A percentile compares a stretch with the other conserved stretches of the same genome.
phyloP scores from a whole-genome alignment of 2,888 invertebrate genomes.

The Eristalis intricaria region DNA sequence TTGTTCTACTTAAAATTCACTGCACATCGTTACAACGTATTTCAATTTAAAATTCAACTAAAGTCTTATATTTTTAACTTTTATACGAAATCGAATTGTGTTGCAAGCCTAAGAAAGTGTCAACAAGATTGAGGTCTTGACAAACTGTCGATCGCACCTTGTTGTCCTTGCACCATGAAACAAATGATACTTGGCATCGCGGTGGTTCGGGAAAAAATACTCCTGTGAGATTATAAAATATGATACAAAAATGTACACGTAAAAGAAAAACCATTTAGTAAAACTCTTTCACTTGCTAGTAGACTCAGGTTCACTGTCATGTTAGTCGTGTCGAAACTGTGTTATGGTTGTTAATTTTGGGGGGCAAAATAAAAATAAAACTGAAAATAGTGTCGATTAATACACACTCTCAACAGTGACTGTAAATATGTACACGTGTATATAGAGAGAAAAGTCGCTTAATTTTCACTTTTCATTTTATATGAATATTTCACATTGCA shows the following conservation, averaged over 20 bases:
- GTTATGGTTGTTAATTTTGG: neutral
- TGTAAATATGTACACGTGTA: neutral
- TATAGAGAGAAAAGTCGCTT: conserved; percentile 4
- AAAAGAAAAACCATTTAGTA: neutral
- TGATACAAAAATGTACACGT: neutral
- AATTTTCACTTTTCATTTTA: conserved; percentile 53
- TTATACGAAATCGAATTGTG: too few species aligned
- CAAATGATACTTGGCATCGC: too few species aligned
- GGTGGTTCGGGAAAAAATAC: too few species aligned
- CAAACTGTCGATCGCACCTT: too few species aligned
- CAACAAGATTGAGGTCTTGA: too few species aligned
- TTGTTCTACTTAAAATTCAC: too few species aligned
- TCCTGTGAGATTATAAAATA: neutral
- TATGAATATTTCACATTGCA: conserved; percentile 45
- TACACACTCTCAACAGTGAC: conserved; percentile 15
- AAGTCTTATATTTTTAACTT: too few species aligned
- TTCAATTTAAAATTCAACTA: too few species aligned
- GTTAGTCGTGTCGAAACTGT: neutral
- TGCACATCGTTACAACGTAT: too few species aligned
- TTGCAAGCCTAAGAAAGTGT: too few species aligned
- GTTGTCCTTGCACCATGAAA: too few species aligned
- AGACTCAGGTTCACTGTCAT: neutral
- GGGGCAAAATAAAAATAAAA: neutral
- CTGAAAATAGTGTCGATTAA: neutral
- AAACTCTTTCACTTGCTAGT: neutral